Percentiles rank a stretch among this genome's conserved stretches.
These are phyloP conservation scores for Mus caroli DNA, from an alignment of 2,797 vertebrate species.

Conservation along the genomic window DNA sequence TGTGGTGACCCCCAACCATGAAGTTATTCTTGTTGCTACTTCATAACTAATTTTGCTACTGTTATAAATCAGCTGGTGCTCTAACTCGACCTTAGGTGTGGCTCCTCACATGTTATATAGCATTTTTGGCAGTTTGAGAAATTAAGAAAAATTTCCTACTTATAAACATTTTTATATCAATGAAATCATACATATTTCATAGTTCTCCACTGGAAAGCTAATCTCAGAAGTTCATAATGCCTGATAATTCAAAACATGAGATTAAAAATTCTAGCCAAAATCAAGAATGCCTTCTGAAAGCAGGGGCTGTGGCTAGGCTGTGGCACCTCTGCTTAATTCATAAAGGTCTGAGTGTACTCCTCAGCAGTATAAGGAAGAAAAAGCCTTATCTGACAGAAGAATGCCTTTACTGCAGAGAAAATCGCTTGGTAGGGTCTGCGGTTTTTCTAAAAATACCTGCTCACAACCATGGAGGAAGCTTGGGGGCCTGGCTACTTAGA, in stretches of 20 bases:
- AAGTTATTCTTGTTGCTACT: not conserved
- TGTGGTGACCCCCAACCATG: not conserved
- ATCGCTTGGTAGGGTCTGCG: not conserved
- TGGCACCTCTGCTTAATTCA: not conserved
- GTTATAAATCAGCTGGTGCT: not conserved
- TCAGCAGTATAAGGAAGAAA: not conserved
- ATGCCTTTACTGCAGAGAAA: not conserved
- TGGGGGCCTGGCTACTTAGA: not conserved
- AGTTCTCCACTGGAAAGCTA: constrained; percentile 45
- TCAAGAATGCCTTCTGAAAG: constrained; percentile 18
- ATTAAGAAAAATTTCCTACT: constrained; percentile 30
- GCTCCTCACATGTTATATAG: not conserved
- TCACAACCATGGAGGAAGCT: not conserved
- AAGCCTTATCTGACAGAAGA: not conserved
- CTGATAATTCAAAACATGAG: constrained; percentile 33
- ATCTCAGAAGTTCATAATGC: constrained; percentile 52
- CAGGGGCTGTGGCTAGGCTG: not conserved
- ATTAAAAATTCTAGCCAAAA: constrained; percentile 36
- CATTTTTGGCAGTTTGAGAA: constrained; percentile 64
- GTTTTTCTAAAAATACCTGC: constrained; percentile 2
- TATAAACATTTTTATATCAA: constrained; percentile 45
- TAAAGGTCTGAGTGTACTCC: not conserved
- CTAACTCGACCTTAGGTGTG: not conserved
- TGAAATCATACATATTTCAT: constrained; percentile 63
- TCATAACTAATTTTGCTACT: not conserved